These are phyloP conservation scores for Heliconius ismenius DNA, from an alignment of 2,888 invertebrate genomes.

Conservation along the genomic window DNA sequence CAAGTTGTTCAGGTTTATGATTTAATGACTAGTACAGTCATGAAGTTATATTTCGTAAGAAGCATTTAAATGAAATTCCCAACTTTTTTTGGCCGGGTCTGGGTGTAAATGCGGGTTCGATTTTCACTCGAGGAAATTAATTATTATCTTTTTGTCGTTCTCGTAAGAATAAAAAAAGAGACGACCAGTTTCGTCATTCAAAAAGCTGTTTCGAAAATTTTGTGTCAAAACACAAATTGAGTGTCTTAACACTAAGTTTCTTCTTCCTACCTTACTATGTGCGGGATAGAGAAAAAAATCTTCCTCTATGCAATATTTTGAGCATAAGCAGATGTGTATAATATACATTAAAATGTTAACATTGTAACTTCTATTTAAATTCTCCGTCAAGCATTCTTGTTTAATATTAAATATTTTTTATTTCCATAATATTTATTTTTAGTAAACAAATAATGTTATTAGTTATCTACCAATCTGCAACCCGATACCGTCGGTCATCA, in stretches of 20 bases:
- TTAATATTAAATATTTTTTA: too few relatives aligned
- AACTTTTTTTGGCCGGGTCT: too few relatives aligned
- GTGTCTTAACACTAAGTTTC: too few relatives aligned
- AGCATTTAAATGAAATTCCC: too few relatives aligned
- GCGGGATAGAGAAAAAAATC: too few relatives aligned
- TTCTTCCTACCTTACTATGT: too few relatives aligned
- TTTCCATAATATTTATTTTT: neutral
- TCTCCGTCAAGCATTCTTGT: neutral
- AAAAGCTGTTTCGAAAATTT: too few relatives aligned
- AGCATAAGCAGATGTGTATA: too few relatives aligned
- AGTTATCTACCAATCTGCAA: constrained; percentile 28
- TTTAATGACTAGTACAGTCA: neutral
- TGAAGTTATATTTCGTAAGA: neutral
- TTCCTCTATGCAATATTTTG: too few relatives aligned
- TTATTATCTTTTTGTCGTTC: neutral
- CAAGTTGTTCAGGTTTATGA: constrained; percentile 25
- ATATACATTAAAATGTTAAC: too few relatives aligned
- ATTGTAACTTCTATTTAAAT: neutral
- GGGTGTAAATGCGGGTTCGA: neutral
- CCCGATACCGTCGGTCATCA: constrained; percentile 40
- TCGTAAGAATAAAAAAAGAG: neutral
- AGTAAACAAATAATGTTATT: constrained; percentile 32
- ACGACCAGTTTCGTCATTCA: too few relatives aligned
- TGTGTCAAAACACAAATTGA: too few relatives aligned
- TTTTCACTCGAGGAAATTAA: neutral